Evolutionary conservation across 2,113 vertebrate genomes (phyloP), one percentile per base, ranked within the genome.

Genomic region (Mesoclemmys tuberculata): DNA sequence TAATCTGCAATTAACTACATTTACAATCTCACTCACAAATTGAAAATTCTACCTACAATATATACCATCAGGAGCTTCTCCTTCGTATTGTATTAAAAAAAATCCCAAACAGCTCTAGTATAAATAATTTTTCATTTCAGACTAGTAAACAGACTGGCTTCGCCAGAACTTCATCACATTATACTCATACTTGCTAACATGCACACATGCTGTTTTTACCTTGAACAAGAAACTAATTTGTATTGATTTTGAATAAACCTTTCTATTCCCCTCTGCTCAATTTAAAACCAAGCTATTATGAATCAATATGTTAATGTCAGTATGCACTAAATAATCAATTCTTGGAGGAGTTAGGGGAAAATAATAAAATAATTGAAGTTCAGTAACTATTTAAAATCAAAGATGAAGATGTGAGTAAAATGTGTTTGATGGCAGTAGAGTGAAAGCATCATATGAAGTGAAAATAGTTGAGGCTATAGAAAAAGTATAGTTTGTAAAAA

Each of bases 261-360:
- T 91, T 82, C 38, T 12, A 68, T 68, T 94, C 85, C 89, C 78
- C 93, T 93, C 89, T 93, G 88, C 77, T 90, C 94, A 14, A 89
- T 71, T 92, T 88, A 82, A 92, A 95, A 27, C 82, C 85, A 80
- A 31, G 41, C 81, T 84, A 84, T 81, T 85, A 89, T 52, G 88
- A 91, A 96, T 97, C 97, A 89, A 96, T 97, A 88, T 74, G 94
- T 88, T 85, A 90, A 51, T 80, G 89, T 87, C 93, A 89, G 38
- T 89, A 83, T 54, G 80, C 68, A 88, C 52, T 88, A 92, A 86
- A 82, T 48, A 93, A 97, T 96, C 80, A 49, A 88, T 94, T 64
- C 35, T 64, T n/a, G 61, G 61, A 64, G 49, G 68, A 27, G 58
- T 95, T 96, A 58, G 2, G 54, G 92, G 96, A 95, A 97, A 93